A percentile compares a stretch with the other conserved stretches of the same genome.
Evolutionary conservation across 1,140 invertebrate species (phyloP).

Genomic region (Chrysomallon squamiferum): DNA sequence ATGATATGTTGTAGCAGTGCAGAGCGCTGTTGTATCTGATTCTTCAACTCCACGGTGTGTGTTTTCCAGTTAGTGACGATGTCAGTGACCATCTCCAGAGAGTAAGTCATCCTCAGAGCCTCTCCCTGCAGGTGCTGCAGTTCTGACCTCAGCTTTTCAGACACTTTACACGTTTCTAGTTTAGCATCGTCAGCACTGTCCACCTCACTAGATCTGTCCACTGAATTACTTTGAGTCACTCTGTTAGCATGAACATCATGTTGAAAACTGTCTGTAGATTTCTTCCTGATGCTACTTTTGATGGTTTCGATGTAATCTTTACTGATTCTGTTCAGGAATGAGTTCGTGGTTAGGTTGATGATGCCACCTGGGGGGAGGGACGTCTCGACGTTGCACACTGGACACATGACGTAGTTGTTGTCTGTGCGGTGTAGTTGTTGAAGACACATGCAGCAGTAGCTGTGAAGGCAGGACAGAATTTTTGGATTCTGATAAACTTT

Average conservation of each 20-base stretch:
- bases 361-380: slow-evolving; percentile 13
- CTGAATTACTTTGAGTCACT: no score
- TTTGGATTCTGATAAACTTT: slow-evolving; percentile 33
- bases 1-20: slow-evolving; percentile 28
- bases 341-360: slow-evolving; percentile 21
- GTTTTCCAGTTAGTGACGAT: slow-evolving; percentile 24
- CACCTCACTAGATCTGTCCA: no score
- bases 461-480: slow-evolving; percentile 43
- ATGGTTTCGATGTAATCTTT: slow-evolving; percentile 7
- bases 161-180: slow-evolving; percentile 5
- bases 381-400: slow-evolving; percentile 17
- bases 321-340: slow-evolving; percentile 24
- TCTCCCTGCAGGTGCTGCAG: slow-evolving; percentile 27
- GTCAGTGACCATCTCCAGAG: slow-evolving; percentile 27
- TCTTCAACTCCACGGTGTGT: slow-evolving; percentile 22
- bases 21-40: slow-evolving; percentile 27
- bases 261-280: no score
- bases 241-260: no score
- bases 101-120: slow-evolving; percentile 29
- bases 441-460: slow-evolving; percentile 36
- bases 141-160: slow-evolving; percentile 7
- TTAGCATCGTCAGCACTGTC: no score
- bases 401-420: slow-evolving; percentile 13
- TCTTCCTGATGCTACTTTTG: neutral
- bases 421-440: slow-evolving; percentile 10